Base-by-base conservation (phyloP, 2,113 vertebrate genomes). In the Oceanodroma tethys region DNA sequence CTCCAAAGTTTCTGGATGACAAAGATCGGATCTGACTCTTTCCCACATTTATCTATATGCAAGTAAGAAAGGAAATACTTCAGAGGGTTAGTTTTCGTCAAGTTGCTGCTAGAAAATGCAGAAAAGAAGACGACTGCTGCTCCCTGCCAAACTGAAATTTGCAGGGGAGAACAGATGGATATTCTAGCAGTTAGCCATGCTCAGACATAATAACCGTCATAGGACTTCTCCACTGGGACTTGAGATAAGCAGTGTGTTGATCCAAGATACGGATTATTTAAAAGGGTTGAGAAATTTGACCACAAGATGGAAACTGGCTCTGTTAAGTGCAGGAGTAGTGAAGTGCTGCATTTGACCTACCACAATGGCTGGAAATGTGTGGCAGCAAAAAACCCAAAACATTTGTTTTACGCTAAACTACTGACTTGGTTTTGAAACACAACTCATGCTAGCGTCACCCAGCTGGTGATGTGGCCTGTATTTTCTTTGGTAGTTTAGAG, bases 241-340 rank as follows among this genome's bases (percentile, higher is more conserved):
- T 11, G 56, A 96, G 95, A 94, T 97, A 96, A 95, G 91, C 81
- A 11, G 60, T 29, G 74, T 95, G 95, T 76, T 92, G 92, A 93
- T 91, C 68, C 83, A 89, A 96, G 94, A 95, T 96, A 97, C 0
- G 7, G 15, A 75, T 85, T 89, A 65, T 82, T 95, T 85, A 94
- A 95, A 89, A 6, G 58, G 20, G 34, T 79, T 75, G 81, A 91
- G 83, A 94, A 95, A 91, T 93, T 73, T 45, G 81, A 93, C 94
- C 60, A n/a, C 91, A 91, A 75, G 65, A 72, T 79, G 81, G 76
- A 92, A 97, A 76, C 43, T 16, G 83, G 43, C 88, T 95, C 66
- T 68, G 40, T 48, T 79, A 75, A 89, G n/a, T n/a, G 53, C 17
- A 15, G 68, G 11, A 90, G 16, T 27, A 71, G 18, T n/a, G 48